Evolutionary conservation across 2,888 invertebrate genomes (phyloP), one percentile per base, ranked within the genome.

Genomic region (Salpingus planirostris): DNA sequence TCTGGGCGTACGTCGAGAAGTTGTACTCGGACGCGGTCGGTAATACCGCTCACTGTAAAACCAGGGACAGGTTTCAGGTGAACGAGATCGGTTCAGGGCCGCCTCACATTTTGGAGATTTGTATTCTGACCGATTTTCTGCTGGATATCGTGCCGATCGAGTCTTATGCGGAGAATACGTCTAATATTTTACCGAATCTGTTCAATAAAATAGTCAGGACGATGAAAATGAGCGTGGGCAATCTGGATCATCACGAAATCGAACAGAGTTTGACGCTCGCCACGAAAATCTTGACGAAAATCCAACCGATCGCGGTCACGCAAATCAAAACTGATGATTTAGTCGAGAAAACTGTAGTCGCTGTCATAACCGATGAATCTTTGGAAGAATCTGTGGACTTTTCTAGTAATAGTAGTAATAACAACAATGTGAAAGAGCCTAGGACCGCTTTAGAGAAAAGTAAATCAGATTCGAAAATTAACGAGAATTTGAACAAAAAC

Each of bases 1-100:
- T 90, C 33, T 91, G 91, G 90, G 76, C 78, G 42, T 88, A 82
- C 54, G 74, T 85, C 44, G 78, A 78, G 13, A 69, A 70, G 43
- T 62, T 80, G 38, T 79, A 75, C 48, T 71, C 74, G 33, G 72
- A 72, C 26, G 51, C 64, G 7, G 43, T 59, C 8, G 42, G 24
- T 11, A 54, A 43, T 40, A 43, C 58, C 31, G 53, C 58, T 40
- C 54, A 49, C 34, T 55, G 46, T 34, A 52, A 50, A 21, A 54
- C 51, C 30, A 55, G 60, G 22, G 57, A 59, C 29, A 46, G 54
- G 26, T 52, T 56, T 47, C 38, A 54, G 36, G 44, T 57, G 12
- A 43, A 70, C 67, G 37, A 71, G 59, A 78, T 83, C 14, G 80
- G 77, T 13, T 71, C 70, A 23, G 79, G 78, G 1, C 67, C 71